A percentile compares a stretch with the other conserved stretches of the same genome.
These are phyloP conservation scores for Arothron firmamentum DNA, from an alignment of 2,113 vertebrate species.

Conservation along the genomic window DNA sequence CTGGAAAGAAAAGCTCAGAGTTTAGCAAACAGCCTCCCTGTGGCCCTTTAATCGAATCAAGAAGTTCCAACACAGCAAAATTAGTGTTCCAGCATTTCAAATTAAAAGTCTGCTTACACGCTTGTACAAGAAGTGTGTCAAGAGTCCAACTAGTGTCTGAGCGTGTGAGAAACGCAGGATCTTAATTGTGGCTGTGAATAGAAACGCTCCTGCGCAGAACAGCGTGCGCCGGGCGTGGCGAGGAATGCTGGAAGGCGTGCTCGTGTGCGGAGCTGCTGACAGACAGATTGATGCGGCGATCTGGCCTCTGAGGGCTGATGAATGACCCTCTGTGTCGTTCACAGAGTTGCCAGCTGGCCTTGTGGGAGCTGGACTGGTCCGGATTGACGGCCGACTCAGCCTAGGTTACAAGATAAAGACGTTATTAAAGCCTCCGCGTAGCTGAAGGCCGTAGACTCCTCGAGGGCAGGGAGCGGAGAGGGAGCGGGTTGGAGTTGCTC, in stretches of 20 bases:
- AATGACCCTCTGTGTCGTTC: constrained; percentile 53
- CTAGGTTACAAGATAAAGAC: constrained; percentile 25
- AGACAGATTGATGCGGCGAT: constrained; percentile 62
- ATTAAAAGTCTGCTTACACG: constrained; percentile 20
- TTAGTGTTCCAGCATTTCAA: constrained; percentile 1
- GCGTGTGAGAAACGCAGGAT: constrained; percentile 6
- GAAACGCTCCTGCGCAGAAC: constrained; percentile 11
- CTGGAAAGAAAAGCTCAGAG: constrained; percentile 15
- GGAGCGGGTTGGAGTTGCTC: background rate
- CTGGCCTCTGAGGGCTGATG: constrained; percentile 60
- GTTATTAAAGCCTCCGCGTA: constrained; percentile 18
- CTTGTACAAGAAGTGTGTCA: background rate
- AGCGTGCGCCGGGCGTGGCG: constrained; percentile 24
- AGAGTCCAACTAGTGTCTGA: constrained; percentile 11
- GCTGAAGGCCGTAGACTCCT: constrained; percentile 30
- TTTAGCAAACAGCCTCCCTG: constrained; percentile 1
- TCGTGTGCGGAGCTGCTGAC: constrained; percentile 60
- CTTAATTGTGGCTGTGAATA: constrained; percentile 23
- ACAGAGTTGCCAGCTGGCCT: constrained; percentile 48
- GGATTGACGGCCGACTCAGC: constrained; percentile 20
- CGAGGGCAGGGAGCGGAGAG: background rate
- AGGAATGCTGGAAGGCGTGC: constrained; percentile 42
- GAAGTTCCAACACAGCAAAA: constrained; percentile 13
- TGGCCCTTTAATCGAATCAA: constrained; percentile 15
- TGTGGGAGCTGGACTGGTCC: constrained; percentile 5